Base-by-base conservation (phyloP, 2,888 invertebrate genomes). In the Molorchus minor region DNA sequence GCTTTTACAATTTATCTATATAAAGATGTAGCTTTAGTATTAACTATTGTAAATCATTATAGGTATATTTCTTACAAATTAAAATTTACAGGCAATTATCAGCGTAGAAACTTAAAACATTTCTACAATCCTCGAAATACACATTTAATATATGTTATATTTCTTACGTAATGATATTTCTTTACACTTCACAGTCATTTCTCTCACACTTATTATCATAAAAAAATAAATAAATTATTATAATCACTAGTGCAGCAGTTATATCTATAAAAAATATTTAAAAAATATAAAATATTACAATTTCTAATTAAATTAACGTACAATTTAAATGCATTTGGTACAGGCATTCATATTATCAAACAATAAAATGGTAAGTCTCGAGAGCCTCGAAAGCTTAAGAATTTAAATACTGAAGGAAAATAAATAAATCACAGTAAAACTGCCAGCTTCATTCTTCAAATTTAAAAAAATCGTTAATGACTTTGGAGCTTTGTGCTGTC, bases 361-460 rank as follows among this genome's bases (percentile, higher is more conserved):
- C 41, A 52, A 52, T 41, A 58, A 58, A 67, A 56, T 67, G 65
- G 71, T 73, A 71, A 73, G 71, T 71, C 67, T 67, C 64, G 56
- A 60, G 67, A 71, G 70, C 73, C 69, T 68, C 59, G 20, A 25
- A 55, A 55, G 40, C 54, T 44, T 44, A 12, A 49, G 40, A 55
- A 46, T 56, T 30, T 51, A 59, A 60, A 59, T 64, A 64, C 64
- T 64, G 61, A 62, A 62, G 58, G 19, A 30, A 65, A 62, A 65
- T 64, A 63, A 71, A 72, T 75, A 74, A 75, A 77, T 76, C 76
- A 77, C 77, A 77, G 75, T 71, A 67, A 71, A 71, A 71, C 73
- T 74, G 71, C 71, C 71, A 71, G 64, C 65, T 62, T 51, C 47
- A 33, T 45, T 60, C 55, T 43, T 45, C 16, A 45, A 46, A 46